These are phyloP conservation scores for Xenopus petersii DNA, from an alignment of 2,797 vertebrate genomes.

Conservation along the genomic window DNA sequence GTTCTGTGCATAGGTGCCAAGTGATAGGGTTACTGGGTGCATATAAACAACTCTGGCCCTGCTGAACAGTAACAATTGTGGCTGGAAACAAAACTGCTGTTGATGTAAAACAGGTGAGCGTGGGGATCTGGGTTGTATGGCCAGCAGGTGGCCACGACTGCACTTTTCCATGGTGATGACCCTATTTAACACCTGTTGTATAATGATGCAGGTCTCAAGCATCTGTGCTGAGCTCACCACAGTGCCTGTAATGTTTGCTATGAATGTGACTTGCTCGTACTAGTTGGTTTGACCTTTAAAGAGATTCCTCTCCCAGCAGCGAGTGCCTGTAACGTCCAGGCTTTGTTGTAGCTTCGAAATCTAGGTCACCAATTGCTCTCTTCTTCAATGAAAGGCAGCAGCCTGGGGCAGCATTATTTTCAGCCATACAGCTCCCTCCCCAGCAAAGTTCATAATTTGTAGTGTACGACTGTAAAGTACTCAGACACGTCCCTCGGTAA, in stretches of 20 bases:
- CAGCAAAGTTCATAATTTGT: too few species aligned
- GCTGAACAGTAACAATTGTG: too few species aligned
- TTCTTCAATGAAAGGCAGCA: too few species aligned
- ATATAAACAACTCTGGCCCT: too few species aligned
- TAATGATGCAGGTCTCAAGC: not conserved
- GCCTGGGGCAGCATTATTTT: too few species aligned
- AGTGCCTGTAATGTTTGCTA: not conserved
- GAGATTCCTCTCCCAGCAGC: constrained; percentile 2
- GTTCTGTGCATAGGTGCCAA: too few species aligned
- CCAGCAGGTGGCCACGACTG: constrained; percentile 3
- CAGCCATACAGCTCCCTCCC: too few species aligned
- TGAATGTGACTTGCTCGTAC: not conserved
- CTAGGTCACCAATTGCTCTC: constrained; percentile 24
- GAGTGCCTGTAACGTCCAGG: constrained; percentile 7
- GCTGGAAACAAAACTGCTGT: too few species aligned
- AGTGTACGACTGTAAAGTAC: too few species aligned
- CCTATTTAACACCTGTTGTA: not conserved
- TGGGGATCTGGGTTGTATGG: not conserved
- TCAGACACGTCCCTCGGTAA: too few species aligned
- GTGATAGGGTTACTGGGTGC: too few species aligned
- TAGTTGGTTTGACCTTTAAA: constrained; percentile 36
- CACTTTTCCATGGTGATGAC: not conserved
- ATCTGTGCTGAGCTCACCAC: constrained; percentile 15
- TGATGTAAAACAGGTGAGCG: too few species aligned
- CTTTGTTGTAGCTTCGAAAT: constrained; percentile 11